These are phyloP conservation scores for Drosophila mimetica DNA, from an alignment of 2,888 invertebrate genomes.

Conservation along the genomic window DNA sequence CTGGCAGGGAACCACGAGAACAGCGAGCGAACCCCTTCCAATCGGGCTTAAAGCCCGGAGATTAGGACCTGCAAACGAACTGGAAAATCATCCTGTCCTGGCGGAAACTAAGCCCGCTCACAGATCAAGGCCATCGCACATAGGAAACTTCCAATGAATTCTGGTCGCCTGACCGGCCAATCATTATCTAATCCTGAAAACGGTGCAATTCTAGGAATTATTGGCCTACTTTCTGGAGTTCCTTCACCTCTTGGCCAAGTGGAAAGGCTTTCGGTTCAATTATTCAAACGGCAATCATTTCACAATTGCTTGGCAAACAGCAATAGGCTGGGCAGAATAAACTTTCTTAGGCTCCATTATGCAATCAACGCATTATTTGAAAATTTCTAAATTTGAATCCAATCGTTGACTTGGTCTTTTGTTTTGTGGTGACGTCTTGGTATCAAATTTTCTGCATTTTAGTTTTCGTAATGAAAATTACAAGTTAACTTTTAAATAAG, in stretches of 20 bases:
- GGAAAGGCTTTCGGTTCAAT: conserved; percentile 24
- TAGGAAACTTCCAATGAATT: background rate
- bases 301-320: conserved; percentile 15
- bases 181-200: conserved; percentile 8
- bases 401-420: background rate
- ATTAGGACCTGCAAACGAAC: conserved; percentile 20
- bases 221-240: conserved; percentile 1
- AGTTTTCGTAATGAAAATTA: too few relatives aligned
- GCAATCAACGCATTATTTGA: conserved; percentile 8
- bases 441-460: too few relatives aligned
- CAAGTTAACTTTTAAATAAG: too few relatives aligned
- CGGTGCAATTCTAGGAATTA: conserved; percentile 5
- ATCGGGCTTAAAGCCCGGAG: conserved; percentile 20
- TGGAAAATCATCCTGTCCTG: conserved; percentile 35
- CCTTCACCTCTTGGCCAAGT: conserved; percentile 22
- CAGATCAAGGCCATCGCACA: conserved; percentile 21
- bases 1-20: conserved; percentile 3
- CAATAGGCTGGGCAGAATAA: background rate
- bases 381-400: background rate
- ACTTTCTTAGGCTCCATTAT: conserved; percentile 2
- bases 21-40: conserved; percentile 13
- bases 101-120: conserved; percentile 5
- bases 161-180: conserved; percentile 4
- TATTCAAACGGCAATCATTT: conserved; percentile 37
- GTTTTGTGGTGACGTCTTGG: background rate